Conservation (phyloP, 53 echinoderm and acorn worm species). For the Holothuria leucospilota region DNA sequence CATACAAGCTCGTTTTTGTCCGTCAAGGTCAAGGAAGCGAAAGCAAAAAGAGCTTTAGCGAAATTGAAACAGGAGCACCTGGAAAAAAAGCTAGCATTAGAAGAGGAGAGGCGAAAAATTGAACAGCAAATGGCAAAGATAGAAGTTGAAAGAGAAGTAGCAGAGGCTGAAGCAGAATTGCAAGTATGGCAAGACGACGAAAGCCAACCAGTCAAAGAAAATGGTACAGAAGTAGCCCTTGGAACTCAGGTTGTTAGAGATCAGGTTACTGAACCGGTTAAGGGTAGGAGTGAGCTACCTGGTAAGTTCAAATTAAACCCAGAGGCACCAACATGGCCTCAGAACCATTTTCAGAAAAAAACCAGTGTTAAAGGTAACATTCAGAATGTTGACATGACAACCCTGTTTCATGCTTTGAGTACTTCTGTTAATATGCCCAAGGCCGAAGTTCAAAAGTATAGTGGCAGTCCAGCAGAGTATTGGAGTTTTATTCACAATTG, state of each 20-base stretch:
- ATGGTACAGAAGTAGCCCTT: too few relatives aligned
- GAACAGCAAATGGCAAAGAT: slow-evolving; percentile 50
- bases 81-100: slow-evolving; percentile 8
- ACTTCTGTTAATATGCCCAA: neutral
- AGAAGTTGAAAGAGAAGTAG: slow-evolving; percentile 46
- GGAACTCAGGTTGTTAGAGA: neutral
- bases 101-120: slow-evolving; percentile 39
- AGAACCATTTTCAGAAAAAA: neutral
- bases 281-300: neutral
- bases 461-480: slow-evolving; percentile 1
- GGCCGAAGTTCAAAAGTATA: neutral
- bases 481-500: slow-evolving; percentile 33
- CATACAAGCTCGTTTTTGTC: slow-evolving; percentile 10
- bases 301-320: neutral
- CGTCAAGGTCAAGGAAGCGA: neutral
- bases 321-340: slow-evolving; percentile 26
- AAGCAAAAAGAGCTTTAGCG: slow-evolving; percentile 13
- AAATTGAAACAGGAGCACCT: slow-evolving; percentile 50
- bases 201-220: too few relatives aligned
- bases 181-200: neutral
- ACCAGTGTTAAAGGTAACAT: neutral
- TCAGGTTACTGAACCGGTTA: neutral
- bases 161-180: slow-evolving; percentile 42
- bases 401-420: too few relatives aligned
- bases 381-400: too few relatives aligned